Base-by-base conservation (phyloP, 64 coral and sea anemone genomes). In the Pocillopora verrucosa region DNA sequence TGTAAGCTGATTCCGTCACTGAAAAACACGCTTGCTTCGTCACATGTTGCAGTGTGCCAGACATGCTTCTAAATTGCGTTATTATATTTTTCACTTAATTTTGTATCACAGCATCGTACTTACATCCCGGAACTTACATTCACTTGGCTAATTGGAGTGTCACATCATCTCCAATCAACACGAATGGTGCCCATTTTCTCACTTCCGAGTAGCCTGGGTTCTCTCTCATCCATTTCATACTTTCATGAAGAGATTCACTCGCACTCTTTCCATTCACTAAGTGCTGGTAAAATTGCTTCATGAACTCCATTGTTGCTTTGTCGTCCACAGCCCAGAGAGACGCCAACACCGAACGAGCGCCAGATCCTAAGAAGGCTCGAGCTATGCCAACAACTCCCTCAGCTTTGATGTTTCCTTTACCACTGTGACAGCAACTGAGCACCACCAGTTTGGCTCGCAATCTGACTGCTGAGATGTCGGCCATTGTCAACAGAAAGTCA, bases 161-260 rank as follows among this genome's bases (percentile, higher is more conserved):
- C 67, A 70, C 67, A 70, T 70, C 67, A 70, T 70, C 67, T 70
- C 67, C 67, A 70, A 70, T 70, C 67, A 70, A 20, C 67, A 70
- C 25, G 67, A 70, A 70, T 70, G 67, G 67, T 70, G 67, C 67
- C 67, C 67, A 70, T 20, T 70, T 70, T 70, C 67, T 70, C 67
- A 70, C 4, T 70, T 70, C 67, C 22, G 20, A 11, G 67, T 26
- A 70, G 11, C 1, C 0, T 24, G 67, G 67, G 20, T 70, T 30
- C 20, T 24, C 67, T 24, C 67, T 70, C 67, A 70, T 70, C 67
- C 67, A 70, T 70, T 70, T 70, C 67, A 70, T 70, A 6, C 19
- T 70, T 24, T 70, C 67, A 22, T 70, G 67, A 30, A 70, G 67
- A 70, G 20, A 70, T 24, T 70, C 67, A 70, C 67, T 24, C 19